Base-by-base conservation (phyloP, 2,888 invertebrate genomes). In the Allophyes oxyacanthae region DNA sequence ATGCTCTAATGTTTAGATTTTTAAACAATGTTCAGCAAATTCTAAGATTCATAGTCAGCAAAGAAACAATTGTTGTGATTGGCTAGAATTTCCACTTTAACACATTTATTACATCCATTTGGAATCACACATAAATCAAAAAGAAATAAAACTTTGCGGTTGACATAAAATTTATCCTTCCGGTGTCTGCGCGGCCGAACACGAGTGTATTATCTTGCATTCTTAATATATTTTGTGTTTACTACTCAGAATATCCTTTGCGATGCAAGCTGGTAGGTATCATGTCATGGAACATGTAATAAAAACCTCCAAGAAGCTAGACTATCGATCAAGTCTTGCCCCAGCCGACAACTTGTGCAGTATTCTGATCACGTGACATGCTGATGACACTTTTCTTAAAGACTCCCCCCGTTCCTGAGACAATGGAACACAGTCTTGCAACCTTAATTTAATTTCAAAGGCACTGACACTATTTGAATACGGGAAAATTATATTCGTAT, bases 281-380 rank as follows among this genome's bases (percentile, higher is more conserved):
- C n/a, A 41, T 44, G 45, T 20, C 49, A 52, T 11, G 48, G n/a
- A 20, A 20, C 20, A 4, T 4, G 4, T 20, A 55, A 50, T 67
- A 50, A 58, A 50, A 64, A 46, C 58, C 49, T 48, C 37, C n/a
- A 28, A 48, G 37, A 11, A 15, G 25, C 34, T 14, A 34, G 37
- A 54, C 32, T 62, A 64, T 76, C 51, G 61, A 60, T 65, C 56
- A 63, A 50, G 26, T 25, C 34, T 11, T 42, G 11, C 10, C 26
- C 30, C 15, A 36, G 37, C 20, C 25, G 56, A 14, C 20, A 34
- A 42, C 15, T 32, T 34, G 52, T 38, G 15, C 43, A 25, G 55
- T 64, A 79, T 79, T 81, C 79, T 36, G 63, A 73, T 76, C 78
- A 79, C 76, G 77, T 33, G 56, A 54, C 33, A n/a, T 48, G 36